These are phyloP conservation scores for Craseonycteris thonglongyai DNA, from an alignment of 2,113 vertebrate species.

Conservation along the genomic window DNA sequence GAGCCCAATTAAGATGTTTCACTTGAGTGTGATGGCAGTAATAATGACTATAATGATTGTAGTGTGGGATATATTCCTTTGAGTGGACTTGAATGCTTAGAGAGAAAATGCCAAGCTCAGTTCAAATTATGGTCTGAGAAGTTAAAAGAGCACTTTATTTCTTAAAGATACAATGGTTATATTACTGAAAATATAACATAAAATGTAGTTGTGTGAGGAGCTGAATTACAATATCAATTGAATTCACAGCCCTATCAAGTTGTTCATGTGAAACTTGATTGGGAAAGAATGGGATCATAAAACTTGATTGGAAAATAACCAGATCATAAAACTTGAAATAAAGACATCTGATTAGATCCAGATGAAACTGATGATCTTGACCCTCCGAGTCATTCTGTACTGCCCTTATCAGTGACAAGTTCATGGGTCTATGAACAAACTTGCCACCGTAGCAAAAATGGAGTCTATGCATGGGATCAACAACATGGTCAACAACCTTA, in stretches of 20 bases:
- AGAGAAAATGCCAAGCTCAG: conserved; percentile 18
- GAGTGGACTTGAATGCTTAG: background rate
- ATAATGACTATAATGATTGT: background rate
- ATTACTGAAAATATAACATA: background rate
- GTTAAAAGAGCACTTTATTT: background rate
- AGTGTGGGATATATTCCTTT: background rate
- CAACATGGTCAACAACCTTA: background rate
- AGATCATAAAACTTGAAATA: background rate
- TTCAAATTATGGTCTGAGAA: conserved; percentile 1
- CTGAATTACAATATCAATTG: background rate
- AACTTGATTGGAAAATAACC: background rate
- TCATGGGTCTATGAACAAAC: background rate
- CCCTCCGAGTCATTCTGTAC: background rate
- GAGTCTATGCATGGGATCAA: background rate
- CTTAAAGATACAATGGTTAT: background rate
- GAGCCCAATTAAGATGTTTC: background rate
- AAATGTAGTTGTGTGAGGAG: background rate
- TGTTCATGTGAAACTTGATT: background rate
- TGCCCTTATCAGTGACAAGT: background rate
- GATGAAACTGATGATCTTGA: background rate
- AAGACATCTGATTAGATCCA: background rate
- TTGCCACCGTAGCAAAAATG: background rate
- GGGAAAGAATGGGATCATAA: background rate
- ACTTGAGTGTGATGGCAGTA: background rate
- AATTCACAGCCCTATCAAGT: background rate